Conservation (phyloP, 2,113 vertebrate genomes). For the Xenopus borealis region DNA sequence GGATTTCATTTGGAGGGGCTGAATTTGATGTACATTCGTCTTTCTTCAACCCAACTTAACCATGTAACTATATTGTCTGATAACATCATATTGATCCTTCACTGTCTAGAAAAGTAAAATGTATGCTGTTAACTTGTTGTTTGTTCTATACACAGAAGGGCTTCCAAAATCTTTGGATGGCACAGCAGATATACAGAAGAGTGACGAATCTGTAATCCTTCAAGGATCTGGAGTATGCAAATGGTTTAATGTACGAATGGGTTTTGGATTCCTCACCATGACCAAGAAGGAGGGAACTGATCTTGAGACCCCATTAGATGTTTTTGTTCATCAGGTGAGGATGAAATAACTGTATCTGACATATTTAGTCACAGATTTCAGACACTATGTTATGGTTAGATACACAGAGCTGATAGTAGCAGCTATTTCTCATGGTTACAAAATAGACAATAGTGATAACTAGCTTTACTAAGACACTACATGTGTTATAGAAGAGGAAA, state of each 20-base stretch:
- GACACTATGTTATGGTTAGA: conserved; percentile 40
- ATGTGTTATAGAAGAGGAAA: no score
- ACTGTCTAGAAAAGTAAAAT: no score
- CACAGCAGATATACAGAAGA: conserved; percentile 58
- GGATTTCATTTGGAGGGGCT: no score
- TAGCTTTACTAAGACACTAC: no score
- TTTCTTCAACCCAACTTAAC: no score
- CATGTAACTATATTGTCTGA: no score
- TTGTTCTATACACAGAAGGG: conserved; percentile 66
- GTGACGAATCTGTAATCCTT: conserved; percentile 66
- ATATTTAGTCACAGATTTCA: conserved; percentile 34
- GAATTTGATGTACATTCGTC: no score
- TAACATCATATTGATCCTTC: no score
- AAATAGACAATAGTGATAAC: conserved; percentile 35
- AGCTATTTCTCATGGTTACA: no score
- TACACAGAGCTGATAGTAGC: no score
- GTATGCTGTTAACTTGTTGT: no score
- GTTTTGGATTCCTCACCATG: conserved; percentile 98
- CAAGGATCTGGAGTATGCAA: conserved; percentile 88
- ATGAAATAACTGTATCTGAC: conserved; percentile 40
- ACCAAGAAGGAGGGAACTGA: conserved; percentile 80
- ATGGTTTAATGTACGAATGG: conserved; percentile 98
- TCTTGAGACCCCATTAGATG: conserved; percentile 89
- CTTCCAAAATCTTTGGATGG: conserved; percentile 78
- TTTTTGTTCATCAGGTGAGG: conserved; percentile 96